Evolutionary conservation across 2,113 vertebrate genomes (phyloP).

Genomic region (Alligator sinensis): DNA sequence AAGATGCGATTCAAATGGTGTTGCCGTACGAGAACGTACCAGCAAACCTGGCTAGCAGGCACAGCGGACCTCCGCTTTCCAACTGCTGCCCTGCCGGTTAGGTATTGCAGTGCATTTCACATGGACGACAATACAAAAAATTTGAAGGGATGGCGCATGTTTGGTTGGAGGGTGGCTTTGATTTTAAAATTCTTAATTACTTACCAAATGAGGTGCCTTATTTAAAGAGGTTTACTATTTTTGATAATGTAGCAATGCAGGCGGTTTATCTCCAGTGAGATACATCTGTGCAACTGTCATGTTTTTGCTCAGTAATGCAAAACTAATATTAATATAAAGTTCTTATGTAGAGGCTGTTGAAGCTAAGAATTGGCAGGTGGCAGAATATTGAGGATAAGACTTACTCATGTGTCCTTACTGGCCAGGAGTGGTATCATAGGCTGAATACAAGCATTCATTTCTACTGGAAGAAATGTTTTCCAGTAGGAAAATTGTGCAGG

Average conservation of each 20-base stretch:
- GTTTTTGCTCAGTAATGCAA: neutral
- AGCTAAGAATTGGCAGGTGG: neutral
- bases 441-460: no score
- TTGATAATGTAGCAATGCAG: neutral
- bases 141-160: neutral
- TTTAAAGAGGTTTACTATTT: neutral
- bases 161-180: neutral
- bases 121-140: neutral
- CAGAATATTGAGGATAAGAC: neutral
- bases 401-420: neutral
- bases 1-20: neutral
- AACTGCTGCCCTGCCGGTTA: neutral
- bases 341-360: neutral
- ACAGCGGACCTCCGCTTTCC: neutral
- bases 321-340: neutral
- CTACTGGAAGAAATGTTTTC: no score
- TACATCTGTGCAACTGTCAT: neutral
- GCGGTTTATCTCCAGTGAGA: neutral
- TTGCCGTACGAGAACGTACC: neutral
- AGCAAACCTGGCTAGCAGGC: neutral
- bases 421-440: no score
- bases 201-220: neutral
- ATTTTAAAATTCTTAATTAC: constrained; percentile 2
- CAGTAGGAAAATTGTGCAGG: no score
- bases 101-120: neutral